Conservation (phyloP, 2,797 vertebrate species). For the Rhabdophis nuchalis region DNA sequence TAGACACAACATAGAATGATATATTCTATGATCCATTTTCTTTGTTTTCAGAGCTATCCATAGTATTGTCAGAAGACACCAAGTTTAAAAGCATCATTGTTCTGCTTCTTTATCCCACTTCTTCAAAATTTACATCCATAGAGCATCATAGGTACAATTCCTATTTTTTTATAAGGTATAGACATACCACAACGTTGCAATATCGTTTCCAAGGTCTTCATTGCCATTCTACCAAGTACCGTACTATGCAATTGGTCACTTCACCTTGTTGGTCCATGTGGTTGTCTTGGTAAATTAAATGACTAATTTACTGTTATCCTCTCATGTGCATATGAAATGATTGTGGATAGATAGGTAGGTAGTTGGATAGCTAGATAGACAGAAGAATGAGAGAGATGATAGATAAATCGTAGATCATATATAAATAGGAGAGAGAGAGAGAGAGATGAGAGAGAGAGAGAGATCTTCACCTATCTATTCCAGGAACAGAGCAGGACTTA, state of each 20-base stretch:
- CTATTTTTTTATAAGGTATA: background rate
- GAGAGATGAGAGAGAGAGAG: no score
- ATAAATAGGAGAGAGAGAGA: no score
- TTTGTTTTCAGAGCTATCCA: background rate
- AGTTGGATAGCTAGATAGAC: no score
- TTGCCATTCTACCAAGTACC: background rate
- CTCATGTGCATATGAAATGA: no score
- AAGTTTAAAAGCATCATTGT: background rate
- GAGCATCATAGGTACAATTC: background rate
- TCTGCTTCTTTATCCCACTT: background rate
- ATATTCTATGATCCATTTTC: background rate
- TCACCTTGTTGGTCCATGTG: background rate
- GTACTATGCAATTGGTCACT: background rate
- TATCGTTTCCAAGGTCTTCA: background rate
- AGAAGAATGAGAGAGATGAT: no score
- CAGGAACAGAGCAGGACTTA: background rate
- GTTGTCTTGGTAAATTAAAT: background rate
- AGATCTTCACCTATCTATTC: background rate
- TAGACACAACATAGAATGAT: background rate
- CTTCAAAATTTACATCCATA: background rate
- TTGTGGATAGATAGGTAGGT: no score
- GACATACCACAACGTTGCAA: background rate
- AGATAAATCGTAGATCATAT: no score
- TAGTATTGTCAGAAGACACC: background rate
- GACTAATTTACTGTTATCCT: no score